Evolutionary conservation across 2,888 invertebrate genomes (phyloP), one percentile per base, ranked within the genome.

Genomic region (Phragmatobia fuliginosa): DNA sequence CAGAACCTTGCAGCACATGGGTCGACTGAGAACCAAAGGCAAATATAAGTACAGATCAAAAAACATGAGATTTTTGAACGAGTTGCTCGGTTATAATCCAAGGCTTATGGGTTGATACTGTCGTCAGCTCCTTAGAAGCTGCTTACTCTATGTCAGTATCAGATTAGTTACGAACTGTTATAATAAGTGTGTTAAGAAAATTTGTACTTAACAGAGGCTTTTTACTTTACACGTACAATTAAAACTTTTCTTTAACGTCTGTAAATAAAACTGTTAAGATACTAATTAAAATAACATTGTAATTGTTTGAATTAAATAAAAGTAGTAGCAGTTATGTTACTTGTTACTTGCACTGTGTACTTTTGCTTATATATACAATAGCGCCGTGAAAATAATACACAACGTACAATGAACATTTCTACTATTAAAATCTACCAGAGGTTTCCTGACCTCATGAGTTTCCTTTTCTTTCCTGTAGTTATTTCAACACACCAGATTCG

Each of bases 1-100:
- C 36, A 85, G 86, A 65, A 93, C 93, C 0, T 75, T 94, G 45
- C 94, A 94, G 75, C 91, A 89, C 74, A 93, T 94, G 94, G 94
- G 94, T 3, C 83, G 94, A 4, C 77, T 94, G 31, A 91, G 89
- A 80, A 88, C 79, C 56, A 92, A 88, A 52, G 91, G 91, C 2
- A 74, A 74, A 21, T 94, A 83, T 76, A 79, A 79, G 62, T 87
- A 88, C 61, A 88, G 81, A 62, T 6, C 93, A 1, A 84, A 77
- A 2, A 93, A 92, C 72, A 82, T 93, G 86, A 83, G 87, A 63
- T 91, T 88, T 77, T 84, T 90, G 31, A 93, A 91, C 70, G 83
- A 90, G 14, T 70, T 86, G 4, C 62, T 91, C 1, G 45, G 73
- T 0, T 78, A 84, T 21, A 77, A 90, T 11, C 88, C 90, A 14